phyloP scores from a whole-genome alignment of 2,888 invertebrate species.

The Antheraea assamensis region DNA sequence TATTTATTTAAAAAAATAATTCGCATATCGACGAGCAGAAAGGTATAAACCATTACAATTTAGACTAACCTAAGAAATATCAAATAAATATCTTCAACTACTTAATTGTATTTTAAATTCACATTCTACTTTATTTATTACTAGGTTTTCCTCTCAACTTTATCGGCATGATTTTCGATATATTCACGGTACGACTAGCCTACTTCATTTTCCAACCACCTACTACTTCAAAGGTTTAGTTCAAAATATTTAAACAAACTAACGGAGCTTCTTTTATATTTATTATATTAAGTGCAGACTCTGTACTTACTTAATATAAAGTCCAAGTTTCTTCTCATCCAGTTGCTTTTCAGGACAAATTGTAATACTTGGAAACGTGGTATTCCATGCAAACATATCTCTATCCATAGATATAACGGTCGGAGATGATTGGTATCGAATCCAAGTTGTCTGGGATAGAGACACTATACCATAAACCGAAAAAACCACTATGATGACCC shows the following conservation, averaged over 20 bases:
- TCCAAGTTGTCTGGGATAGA: conserved; percentile 83
- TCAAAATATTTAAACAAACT: no score
- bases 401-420: conserved; percentile 89
- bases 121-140: no score
- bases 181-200: no score
- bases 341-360: conserved; percentile 84
- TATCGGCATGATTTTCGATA: no score
- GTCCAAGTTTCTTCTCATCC: conserved; percentile 77
- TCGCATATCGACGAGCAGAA: background rate
- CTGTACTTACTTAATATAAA: conserved; percentile 70
- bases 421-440: conserved; percentile 86
- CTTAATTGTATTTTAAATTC: no score
- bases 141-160: no score
- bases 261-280: background rate
- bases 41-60: background rate
- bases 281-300: background rate
- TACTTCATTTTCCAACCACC: no score
- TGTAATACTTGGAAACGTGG: conserved; percentile 86
- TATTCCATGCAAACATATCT: conserved; percentile 87
- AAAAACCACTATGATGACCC: conserved; percentile 78
- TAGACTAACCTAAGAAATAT: background rate
- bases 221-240: no score
- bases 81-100: no score
- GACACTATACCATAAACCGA: conserved; percentile 80
- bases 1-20: background rate